Evolutionary conservation across 2,113 vertebrate genomes (phyloP), one percentile per base, ranked within the genome.

Genomic region (Gymnarchus niloticus): DNA sequence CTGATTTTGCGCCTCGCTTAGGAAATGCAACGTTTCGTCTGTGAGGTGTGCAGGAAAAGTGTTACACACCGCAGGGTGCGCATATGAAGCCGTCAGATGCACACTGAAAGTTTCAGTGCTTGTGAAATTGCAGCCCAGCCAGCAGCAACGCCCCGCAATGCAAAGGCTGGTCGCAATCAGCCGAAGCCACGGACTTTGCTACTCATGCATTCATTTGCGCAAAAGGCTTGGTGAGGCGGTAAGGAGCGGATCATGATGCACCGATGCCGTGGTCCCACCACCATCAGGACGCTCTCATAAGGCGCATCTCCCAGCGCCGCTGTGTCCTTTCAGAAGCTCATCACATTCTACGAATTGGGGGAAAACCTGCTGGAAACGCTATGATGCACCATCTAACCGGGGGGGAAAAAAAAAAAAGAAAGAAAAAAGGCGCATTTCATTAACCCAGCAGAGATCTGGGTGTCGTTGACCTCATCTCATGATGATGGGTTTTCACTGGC

Each of bases 391-490:
- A n/a, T 57, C 54, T 44, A 44, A 25, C 5, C 9, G 28, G 25
- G 56, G 28, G 19, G 51, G 19, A 12, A 52, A 81, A 8, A 9
- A 23, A 37, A 12, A 8, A 14, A 6, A 25, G 51, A 33, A n/a
- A 12, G 8, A 10, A 78, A 78, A 46, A 48, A 78, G 37, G 76
- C 44, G 41, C 44, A 78, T 37, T 48, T 48, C 44, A 78, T 73
- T 61, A 5, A 28, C 9, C 37, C n/a, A 44, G 44, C 19, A 46
- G 25, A 69, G 28, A 5, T 46, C 19, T 57, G 61, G 46, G 73
- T n/a, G 2, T 21, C 69, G 52, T n/a, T 85, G 52, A 80, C 84
- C 84, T 25, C 83, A 59, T 61, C 48, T 19, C 41, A 51, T 46
- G 44, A 85, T 56, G 54, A 37, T 77, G 73, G 44, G 41, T 78